These are phyloP conservation scores for Serripes groenlandicus DNA, from an alignment of 2,888 invertebrate species.

Conservation along the genomic window DNA sequence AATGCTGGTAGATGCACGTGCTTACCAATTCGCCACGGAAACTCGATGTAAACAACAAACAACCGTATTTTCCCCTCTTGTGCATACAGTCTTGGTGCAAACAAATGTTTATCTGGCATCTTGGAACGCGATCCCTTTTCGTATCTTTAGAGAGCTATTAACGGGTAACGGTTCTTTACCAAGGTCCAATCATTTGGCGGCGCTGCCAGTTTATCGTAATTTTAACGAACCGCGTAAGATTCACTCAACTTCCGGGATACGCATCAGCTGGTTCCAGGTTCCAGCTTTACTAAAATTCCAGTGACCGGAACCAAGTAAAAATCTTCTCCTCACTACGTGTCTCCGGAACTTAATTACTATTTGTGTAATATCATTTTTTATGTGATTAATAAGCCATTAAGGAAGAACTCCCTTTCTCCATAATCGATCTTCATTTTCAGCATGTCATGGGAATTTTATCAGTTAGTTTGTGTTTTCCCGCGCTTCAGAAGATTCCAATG, in stretches of 20 bases:
- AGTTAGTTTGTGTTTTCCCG: too few species aligned
- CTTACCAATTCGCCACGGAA: background rate
- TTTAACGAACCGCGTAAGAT: constrained; percentile 22
- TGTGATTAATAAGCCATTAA: constrained; percentile 17
- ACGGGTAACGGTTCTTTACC: constrained; percentile 48
- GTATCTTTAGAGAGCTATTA: constrained; percentile 51
- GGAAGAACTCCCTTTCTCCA: constrained; percentile 11
- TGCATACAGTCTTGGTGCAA: constrained; percentile 1
- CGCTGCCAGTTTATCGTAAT: constrained; percentile 26
- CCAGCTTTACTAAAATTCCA: constrained; percentile 3
- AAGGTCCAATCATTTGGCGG: constrained; percentile 25
- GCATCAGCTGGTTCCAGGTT: constrained; percentile 22
- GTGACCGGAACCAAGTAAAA: constrained; percentile 21
- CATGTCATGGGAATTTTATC: background rate
- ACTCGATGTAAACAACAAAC: background rate
- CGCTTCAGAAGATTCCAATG: too few species aligned
- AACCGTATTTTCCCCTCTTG: too few species aligned
- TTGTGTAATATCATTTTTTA: background rate
- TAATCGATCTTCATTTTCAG: constrained; percentile 11
- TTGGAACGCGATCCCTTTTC: constrained; percentile 20
- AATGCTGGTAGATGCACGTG: too few species aligned
- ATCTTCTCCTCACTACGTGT: constrained; percentile 12
- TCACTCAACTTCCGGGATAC: constrained; percentile 27
- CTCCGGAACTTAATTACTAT: constrained; percentile 13
- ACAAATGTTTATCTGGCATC: constrained; percentile 7